Base-by-base conservation (phyloP, 2,888 invertebrate species). In the Dynastes maya region DNA sequence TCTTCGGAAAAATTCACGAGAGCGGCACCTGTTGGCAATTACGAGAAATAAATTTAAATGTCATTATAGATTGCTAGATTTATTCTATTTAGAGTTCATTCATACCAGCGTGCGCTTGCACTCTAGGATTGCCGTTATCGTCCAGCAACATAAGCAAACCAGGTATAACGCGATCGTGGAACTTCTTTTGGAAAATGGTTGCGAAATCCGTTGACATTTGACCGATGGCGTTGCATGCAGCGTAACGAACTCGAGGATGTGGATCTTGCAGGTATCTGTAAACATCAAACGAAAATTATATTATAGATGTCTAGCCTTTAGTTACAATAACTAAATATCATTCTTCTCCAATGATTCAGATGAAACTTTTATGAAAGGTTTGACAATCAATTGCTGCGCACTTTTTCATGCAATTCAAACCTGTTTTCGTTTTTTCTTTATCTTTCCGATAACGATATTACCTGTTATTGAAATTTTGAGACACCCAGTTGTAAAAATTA, bases 151-250 rank as follows among this genome's bases (percentile, higher is more conserved):
- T 91, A 58, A 99, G 90, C 51, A 99, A 90, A 13, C 96, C 97
- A 9, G 98, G 97, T 49, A 99, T 95, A 65, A 99, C 98, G 89
- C 95, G 95, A 83, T 95, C 95, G 87, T 99, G 99, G 90, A 98
- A 99, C 89, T 98, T 98, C 90, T 98, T 99, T 88, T 99, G 98
- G 84, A 99, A 98, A 11, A 92, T 91, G 1, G 98, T 98, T 2
- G 98, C 98, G 90, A 99, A 99, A 90, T 99, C 99, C 0, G 98
- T 97, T 0, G 98, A 96, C 97, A 99, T 97, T 89, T 99, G 99
- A 8, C 99, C 99, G 64, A 99, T 93, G 27, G 99, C 98, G 89
- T 99, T 99, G 87, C 99, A 99, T 27, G 98, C 97, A 3, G 99
- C 99, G 87, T 98, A 98, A 78, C 99, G 92, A 0, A 98, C 98